These are phyloP conservation scores for Pygocentrus nattereri DNA, from an alignment of 2,797 vertebrate species.

Conservation along the genomic window DNA sequence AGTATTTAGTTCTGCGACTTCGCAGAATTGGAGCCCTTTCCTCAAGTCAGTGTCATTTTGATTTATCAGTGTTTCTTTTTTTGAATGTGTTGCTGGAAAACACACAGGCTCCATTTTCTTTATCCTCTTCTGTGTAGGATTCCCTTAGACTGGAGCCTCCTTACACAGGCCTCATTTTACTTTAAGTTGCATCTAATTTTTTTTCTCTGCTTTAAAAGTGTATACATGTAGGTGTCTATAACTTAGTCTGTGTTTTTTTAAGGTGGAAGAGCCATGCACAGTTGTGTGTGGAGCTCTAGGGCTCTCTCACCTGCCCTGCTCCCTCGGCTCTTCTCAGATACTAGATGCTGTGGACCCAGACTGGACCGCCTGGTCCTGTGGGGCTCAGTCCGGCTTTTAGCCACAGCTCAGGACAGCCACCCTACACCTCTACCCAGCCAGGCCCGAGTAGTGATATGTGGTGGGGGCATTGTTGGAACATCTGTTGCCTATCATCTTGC, in stretches of 20 bases:
- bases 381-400: constrained; percentile 62
- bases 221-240: background rate
- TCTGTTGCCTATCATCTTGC: constrained; percentile 97
- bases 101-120: background rate
- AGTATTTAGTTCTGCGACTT: no score
- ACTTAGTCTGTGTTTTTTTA: background rate
- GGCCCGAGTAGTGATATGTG: constrained; percentile 93
- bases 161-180: background rate
- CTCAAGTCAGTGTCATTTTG: background rate
- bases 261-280: constrained; percentile 73
- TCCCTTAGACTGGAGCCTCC: background rate
- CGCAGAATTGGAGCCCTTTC: no score
- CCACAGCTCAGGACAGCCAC: constrained; percentile 72
- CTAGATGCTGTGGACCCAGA: constrained; percentile 66
- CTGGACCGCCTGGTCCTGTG: constrained; percentile 66
- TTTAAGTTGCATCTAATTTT: no score
- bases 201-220: background rate
- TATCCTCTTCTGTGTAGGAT: background rate
- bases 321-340: constrained; percentile 75
- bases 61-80: background rate
- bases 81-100: background rate
- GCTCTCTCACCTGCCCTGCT: constrained; percentile 81
- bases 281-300: constrained; percentile 77
- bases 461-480: constrained; percentile 91
- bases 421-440: constrained; percentile 80